Evolutionary conservation across 2,113 vertebrate genomes (phyloP).

Genomic region (Sinosuthora webbiana): DNA sequence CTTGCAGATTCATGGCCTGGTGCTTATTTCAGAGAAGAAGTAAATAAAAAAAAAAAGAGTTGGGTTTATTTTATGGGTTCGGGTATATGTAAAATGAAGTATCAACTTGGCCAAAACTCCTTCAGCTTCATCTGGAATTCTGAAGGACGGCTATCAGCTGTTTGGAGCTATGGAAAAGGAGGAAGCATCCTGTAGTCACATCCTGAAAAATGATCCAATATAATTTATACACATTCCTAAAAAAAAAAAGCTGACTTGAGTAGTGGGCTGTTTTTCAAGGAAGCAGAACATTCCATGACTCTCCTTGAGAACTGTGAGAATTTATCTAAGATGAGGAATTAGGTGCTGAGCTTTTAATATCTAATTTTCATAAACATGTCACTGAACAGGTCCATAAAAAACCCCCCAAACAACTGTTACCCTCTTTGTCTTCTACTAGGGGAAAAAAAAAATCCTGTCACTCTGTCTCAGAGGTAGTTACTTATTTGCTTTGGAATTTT

Average conservation of each 20-base stretch:
- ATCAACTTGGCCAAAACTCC: not conserved
- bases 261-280: not conserved
- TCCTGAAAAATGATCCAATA: not conserved
- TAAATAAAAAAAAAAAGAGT: not conserved
- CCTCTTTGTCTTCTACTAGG: not conserved
- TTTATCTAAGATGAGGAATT: not conserved
- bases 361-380: not conserved
- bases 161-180: not conserved
- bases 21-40: constrained; percentile 3
- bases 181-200: not conserved
- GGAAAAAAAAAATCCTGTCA: not conserved
- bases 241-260: not conserved
- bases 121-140: not conserved
- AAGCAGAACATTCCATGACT: not conserved
- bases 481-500: not conserved
- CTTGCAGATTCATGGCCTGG: not conserved
- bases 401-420: not conserved
- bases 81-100: not conserved
- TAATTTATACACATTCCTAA: too few relatives aligned
- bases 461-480: not conserved
- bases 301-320: not conserved
- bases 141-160: not conserved
- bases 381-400: not conserved
- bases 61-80: not conserved
- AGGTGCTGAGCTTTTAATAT: not conserved